Conservation (phyloP, 2,888 invertebrate species). For the Lissocephala sabroskyi region DNA sequence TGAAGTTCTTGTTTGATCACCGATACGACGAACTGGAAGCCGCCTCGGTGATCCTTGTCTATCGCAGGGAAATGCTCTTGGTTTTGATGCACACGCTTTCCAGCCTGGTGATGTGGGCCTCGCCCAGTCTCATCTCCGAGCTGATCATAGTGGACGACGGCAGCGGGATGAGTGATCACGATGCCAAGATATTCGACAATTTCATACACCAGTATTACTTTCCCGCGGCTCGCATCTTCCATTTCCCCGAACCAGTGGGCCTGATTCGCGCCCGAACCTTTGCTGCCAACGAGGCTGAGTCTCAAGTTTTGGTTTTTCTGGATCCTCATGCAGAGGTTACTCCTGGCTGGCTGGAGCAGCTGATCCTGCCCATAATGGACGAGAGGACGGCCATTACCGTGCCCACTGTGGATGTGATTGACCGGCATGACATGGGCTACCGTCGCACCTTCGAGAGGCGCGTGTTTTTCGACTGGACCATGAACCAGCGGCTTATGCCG, state of each 20-base stretch:
- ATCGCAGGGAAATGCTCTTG: slow-evolving; percentile 36
- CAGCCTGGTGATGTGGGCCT: slow-evolving; percentile 86
- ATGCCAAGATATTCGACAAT: not conserved
- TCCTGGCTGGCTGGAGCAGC: slow-evolving; percentile 93
- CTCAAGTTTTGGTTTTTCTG: slow-evolving; percentile 86
- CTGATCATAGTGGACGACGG: slow-evolving; percentile 89
- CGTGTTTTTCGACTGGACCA: slow-evolving; percentile 96
- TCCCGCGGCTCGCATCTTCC: slow-evolving; percentile 77
- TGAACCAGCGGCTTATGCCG: slow-evolving; percentile 82
- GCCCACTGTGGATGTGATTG: slow-evolving; percentile 95
- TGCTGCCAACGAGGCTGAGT: slow-evolving; percentile 83
- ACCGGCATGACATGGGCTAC: slow-evolving; percentile 90
- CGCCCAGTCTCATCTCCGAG: slow-evolving; percentile 82
- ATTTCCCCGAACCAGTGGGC: slow-evolving; percentile 80
- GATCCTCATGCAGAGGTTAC: slow-evolving; percentile 93
- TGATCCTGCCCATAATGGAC: slow-evolving; percentile 82
- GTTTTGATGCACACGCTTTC: slow-evolving; percentile 83
- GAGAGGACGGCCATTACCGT: slow-evolving; percentile 90
- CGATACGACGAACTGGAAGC: too few relatives aligned
- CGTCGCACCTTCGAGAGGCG: slow-evolving; percentile 75
- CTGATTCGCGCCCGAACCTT: slow-evolving; percentile 88
- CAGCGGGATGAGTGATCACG: slow-evolving; percentile 22
- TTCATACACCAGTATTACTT: slow-evolving; percentile 70
- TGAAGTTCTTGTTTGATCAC: too few relatives aligned
- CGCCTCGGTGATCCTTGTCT: slow-evolving; percentile 43